Base-by-base conservation (phyloP, 1,140 invertebrate genomes). In the Hermatobates lingyangjiaoensis region DNA sequence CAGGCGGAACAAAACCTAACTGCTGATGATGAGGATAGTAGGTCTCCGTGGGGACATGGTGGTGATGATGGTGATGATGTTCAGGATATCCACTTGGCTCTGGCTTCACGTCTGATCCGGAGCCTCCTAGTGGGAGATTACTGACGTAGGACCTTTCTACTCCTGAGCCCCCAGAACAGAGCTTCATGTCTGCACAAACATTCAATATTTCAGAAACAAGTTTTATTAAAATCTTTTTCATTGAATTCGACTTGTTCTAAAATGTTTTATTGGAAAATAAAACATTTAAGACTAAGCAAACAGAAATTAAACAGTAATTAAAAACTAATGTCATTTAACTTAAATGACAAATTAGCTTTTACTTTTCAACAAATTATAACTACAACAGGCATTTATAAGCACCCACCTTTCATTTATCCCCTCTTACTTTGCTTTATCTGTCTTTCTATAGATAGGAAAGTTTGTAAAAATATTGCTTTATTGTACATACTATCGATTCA, bases 21-120 rank as follows among this genome's bases (percentile, higher is more conserved):
- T 42, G 39, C 18, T 42, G 39, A 42, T 42, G 39, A 42, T 42
- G 39, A 42, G n/a, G n/a, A n/a, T n/a, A n/a, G n/a, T 42, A 42
- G 21, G 39, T 14, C 5, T 42, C 39, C 21, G 39, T 42, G 18
- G 21, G 39, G 39, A 18, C 14, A 42, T 20, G 14, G 18, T 42
- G 39, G 4, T 14, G 5, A 18, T 7, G 39, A 20, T 42, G 39
- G 15, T 15, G 7, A 47, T 51, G 53, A 18, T 54, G 53, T 27
- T 54, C 42, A 12, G n/a, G 20, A 18, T n/a, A 20, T 1, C 20
- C 34, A 7, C 25, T 1, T 24, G 48, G 27, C 7, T 44, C 45
- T 23, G 53, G 2, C 18, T 45, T 45, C 1, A 51, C 34, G 27
- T 34, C 34, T 21, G 39, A 42, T 45, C 45, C 47, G 1, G 38